A percentile compares a stretch with the other conserved stretches of the same genome.
Conservation (phyloP, 2,888 invertebrate genomes). For the Tiliacea citrago region DNA sequence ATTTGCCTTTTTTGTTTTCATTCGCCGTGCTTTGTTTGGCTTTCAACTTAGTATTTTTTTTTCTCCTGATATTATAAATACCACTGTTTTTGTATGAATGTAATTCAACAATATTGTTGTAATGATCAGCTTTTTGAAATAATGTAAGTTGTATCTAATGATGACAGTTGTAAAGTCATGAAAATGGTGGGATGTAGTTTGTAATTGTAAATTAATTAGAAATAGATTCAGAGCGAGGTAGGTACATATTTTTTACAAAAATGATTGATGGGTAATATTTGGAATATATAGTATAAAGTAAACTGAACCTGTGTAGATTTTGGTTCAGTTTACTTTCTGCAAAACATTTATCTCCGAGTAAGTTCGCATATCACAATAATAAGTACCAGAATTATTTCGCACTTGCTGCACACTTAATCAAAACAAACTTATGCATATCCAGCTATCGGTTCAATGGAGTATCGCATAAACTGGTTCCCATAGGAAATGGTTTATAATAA, state of each 20-base stretch:
- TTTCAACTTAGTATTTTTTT: slow-evolving; percentile 48
- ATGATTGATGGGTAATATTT: background rate
- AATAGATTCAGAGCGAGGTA: no score
- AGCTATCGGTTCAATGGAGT: slow-evolving; percentile 62
- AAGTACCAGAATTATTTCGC: slow-evolving; percentile 34
- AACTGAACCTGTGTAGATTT: no score
- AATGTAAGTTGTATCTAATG: background rate
- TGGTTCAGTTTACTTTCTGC: no score
- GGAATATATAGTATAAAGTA: background rate
- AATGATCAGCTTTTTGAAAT: slow-evolving; percentile 21
- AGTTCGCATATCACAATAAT: slow-evolving; percentile 19
- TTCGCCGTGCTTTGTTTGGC: slow-evolving; percentile 44
- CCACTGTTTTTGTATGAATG: slow-evolving; percentile 1
- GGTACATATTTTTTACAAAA: background rate
- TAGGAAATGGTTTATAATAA: slow-evolving; percentile 72
- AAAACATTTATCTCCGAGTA: background rate
- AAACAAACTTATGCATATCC: slow-evolving; percentile 51
- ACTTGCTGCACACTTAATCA: slow-evolving; percentile 56
- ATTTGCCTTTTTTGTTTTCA: slow-evolving; percentile 52
- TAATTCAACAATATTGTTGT: slow-evolving; percentile 22
- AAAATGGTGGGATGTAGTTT: background rate
- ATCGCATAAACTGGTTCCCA: slow-evolving; percentile 64
- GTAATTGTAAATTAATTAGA: background rate
- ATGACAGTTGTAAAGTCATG: slow-evolving; percentile 7
- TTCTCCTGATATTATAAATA: slow-evolving; percentile 24